Evolutionary conservation across 2,113 vertebrate genomes (phyloP).

Genomic region (Ammodytes dubius): DNA sequence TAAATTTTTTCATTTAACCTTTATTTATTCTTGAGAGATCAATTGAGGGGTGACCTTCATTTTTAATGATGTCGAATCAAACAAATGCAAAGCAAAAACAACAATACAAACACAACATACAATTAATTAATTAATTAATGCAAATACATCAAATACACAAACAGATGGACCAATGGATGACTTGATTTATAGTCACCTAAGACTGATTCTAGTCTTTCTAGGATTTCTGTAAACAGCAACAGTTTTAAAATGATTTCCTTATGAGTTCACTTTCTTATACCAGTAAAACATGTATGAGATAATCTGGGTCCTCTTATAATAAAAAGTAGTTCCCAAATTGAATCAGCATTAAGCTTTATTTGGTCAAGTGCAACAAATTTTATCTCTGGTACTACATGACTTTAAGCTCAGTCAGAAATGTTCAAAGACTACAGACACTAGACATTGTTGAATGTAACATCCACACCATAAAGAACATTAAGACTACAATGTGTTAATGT

Average conservation of each 20-base stretch:
- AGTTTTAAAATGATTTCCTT: neutral
- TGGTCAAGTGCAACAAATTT: slow-evolving; percentile 13
- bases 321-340: slow-evolving; percentile 13
- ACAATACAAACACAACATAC: too few species aligned
- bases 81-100: too few species aligned
- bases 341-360: slow-evolving; percentile 28
- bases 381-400: neutral
- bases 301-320: slow-evolving; percentile 2
- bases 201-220: slow-evolving; percentile 13
- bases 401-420: slow-evolving; percentile 16
- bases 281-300: slow-evolving; percentile 1
- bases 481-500: neutral
- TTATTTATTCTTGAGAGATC: too few species aligned
- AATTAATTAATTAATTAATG: too few species aligned
- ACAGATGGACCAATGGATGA: neutral
- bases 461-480: slow-evolving; percentile 13
- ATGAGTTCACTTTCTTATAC: slow-evolving; percentile 13
- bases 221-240: neutral
- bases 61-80: too few species aligned
- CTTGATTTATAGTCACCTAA: neutral
- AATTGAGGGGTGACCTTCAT: too few species aligned
- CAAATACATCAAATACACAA: too few species aligned
- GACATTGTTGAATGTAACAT: slow-evolving; percentile 7
- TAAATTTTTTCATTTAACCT: too few species aligned
- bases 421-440: neutral